Base-by-base conservation (phyloP, 2,888 invertebrate genomes). In the Sthenelais limicola region DNA sequence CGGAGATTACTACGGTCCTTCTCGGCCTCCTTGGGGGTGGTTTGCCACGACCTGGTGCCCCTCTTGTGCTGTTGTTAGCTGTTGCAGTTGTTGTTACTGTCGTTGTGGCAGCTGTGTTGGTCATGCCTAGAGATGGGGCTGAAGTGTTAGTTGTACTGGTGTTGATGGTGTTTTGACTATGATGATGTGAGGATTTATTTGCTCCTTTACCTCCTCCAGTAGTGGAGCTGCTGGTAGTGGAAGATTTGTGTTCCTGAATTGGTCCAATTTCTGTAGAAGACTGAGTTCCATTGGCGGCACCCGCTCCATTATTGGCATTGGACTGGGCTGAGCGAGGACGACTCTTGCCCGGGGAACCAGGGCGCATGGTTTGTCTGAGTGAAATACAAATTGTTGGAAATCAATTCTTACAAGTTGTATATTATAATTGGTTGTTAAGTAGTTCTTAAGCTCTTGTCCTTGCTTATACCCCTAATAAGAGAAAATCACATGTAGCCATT, bases 261-360 rank as follows among this genome's bases (percentile, higher is more conserved):
- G 56, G 18, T 2, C 30, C 33, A 4, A 56, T 33, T 1, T 56
- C 56, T 33, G 56, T 32, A 4, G 56, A 24, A 12, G 56, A 56
- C 33, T 56, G 56, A 12, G 56, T 28, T 5, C 32, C 21, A 21
- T 12, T 62, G 4, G 38, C 62, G 4, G 38, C 62, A 38, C 35
- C 35, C n/a, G 62, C 21, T 15, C 38, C 62, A 24, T 35, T 30
- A 7, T 12, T 28, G n/a, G 54, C 38, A 24, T 43, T 18, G 1
- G 62, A 35, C 3, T 62, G 62, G 9, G 62, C 62, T 21, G 62
- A 62, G n/a, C 62, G 35, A 12, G 62, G 62, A 26, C 62, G 35
- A 21, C 28, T 62, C 28, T 62, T 62, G 62, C 38, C 28, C 4
- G 62, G 43, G 15, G 35, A 38, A 1, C 38, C 38, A 38, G 38